phyloP scores from a whole-genome alignment of 2,888 invertebrate species.

The Sinotaia quadrata region DNA sequence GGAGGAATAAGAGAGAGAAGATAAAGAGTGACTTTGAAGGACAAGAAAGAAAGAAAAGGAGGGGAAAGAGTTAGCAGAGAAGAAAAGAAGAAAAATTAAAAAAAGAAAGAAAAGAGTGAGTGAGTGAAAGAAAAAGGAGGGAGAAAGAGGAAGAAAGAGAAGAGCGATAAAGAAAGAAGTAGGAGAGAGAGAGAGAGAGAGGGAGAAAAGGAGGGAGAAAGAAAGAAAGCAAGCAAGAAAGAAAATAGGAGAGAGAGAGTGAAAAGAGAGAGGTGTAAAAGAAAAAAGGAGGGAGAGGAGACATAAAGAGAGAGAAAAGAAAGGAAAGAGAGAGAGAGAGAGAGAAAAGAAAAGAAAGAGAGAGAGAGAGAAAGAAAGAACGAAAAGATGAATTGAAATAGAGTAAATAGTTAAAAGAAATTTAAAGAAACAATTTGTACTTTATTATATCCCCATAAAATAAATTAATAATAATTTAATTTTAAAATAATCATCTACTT shows the following conservation, averaged over 20 bases:
- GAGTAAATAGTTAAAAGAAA: not conserved
- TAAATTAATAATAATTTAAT: too few species aligned
- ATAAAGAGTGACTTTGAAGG: not conserved
- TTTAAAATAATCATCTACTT: too few species aligned
- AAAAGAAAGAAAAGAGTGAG: not conserved
- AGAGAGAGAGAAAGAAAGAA: not conserved
- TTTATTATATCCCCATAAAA: too few species aligned
- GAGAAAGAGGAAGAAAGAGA: not conserved
- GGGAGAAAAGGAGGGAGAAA: not conserved
- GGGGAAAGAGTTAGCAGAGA: too few species aligned
- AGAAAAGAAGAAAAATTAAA: not conserved
- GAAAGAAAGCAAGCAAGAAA: not conserved
- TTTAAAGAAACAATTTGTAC: too few species aligned
- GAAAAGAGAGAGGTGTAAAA: not conserved
- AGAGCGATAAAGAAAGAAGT: not conserved
- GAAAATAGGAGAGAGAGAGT: not conserved
- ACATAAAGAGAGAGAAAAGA: not conserved
- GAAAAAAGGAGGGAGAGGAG: not conserved
- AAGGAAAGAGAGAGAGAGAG: not conserved
- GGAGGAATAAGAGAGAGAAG: not conserved
- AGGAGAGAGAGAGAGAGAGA: not conserved
- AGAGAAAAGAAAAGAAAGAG: not conserved
- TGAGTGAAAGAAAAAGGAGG: not conserved
- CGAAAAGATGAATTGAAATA: not conserved
- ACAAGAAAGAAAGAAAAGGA: not conserved